Evolutionary conservation across 2,888 invertebrate species (phyloP), one percentile per base, ranked within the genome.

Genomic region (Aricia artaxerxes): DNA sequence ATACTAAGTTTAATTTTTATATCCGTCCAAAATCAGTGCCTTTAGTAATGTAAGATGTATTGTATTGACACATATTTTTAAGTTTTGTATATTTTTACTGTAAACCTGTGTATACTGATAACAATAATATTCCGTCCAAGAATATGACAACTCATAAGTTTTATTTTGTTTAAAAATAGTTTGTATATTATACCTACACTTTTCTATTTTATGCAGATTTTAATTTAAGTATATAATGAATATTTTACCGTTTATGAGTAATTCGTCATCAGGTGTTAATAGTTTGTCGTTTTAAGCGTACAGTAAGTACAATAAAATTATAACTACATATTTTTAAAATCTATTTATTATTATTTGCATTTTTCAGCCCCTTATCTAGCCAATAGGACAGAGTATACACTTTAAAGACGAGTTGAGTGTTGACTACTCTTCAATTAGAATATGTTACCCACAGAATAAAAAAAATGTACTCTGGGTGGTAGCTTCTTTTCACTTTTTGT

Each of bases 1-100:
- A 35, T 13, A 35, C 69, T 69, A 35, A 64, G 24, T 1, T 11
- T 38, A 13, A 35, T 35, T 38, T 69, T 35, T 13, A 38, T 69
- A 69, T 69, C 69, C 69, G 35, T 69, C 35, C 69, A 38, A 69
- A 69, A 69, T 69, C 69, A 69, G 35, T 69, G 69, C 57, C 57
- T 16, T 69, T 69, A 69, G 69, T 69, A 5, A 5, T 69, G 38
- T 69, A 69, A 69, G 69, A 69, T 69, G 4, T 69, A 64, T 13
- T 13, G 9, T 64, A 64, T 13, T 31, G 13, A 69, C 69, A 38
- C 13, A 69, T 69, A 13, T 69, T 69, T 69, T 69, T 69, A 38
- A 69, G 35, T 24, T 35, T 11, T 69, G 6, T 69, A 69, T 69
- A 13, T 69, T 35, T 64, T 64, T 64, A 24, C 9, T 64, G 16